Base-by-base conservation (phyloP, 1,140 invertebrate species). In the Atta colombica region DNA sequence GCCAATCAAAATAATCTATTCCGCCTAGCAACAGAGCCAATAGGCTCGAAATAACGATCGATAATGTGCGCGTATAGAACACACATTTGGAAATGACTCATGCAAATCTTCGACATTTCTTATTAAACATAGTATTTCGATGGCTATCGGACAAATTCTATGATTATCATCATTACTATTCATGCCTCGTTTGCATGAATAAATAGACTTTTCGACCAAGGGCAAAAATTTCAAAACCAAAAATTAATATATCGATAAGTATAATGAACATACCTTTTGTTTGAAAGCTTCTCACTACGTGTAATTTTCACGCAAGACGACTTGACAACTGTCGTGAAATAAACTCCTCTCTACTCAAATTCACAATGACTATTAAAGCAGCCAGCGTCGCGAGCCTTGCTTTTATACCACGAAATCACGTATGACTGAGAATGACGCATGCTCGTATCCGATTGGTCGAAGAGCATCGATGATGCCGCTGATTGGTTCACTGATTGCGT, bases 1-100 rank as follows among this genome's bases (percentile, higher is more conserved):
- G 18, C 31, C n/a, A 14, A 49, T 49, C 21, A 51, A n/a, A 12
- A 10, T 14, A 35, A 39, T 16, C 10, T 25, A 0, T 16, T 58
- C 49, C 66, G 65, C 78, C 35, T 81, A 81, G 78, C 78, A 81
- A 81, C 78, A 45, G 39, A 8, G 39, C 8, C 39, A 45, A 45
- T 2, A 81, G 78, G 8, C 45, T 10, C n/a, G 49, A 69, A 51
- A 6, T 65, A 51, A 6, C 77, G 51, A 81, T 81, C 63, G 16
- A 81, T 71, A 58, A 28, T 28, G n/a, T 18, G n/a, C 16, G 5
- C n/a, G 18, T n/a, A 14, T 39, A 8, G 6, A 35, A 35, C 12
- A 35, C 16, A 12, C 7, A 25, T 55, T 31, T 51, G 31, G 2
- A n/a, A 7, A 10, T 2, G 16, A 69, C 14, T 39, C 28, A 18